phyloP scores from a whole-genome alignment of 2,113 vertebrate genomes.

The Kobus ellipsiprymnus region DNA sequence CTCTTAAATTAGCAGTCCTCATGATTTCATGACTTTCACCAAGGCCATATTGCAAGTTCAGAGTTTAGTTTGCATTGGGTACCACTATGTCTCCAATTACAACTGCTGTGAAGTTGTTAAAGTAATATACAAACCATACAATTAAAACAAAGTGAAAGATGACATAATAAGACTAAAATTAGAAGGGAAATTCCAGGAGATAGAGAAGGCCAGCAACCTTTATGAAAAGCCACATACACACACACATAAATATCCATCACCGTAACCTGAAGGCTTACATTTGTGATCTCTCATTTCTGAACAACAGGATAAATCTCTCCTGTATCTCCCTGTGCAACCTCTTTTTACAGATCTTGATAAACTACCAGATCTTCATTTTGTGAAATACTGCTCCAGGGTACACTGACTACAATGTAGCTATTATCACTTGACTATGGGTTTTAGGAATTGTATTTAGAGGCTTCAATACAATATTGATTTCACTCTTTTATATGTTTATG shows the following conservation, averaged over 20 bases:
- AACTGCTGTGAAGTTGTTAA: neutral
- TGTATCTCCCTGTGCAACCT: neutral
- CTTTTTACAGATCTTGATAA: neutral
- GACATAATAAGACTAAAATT: neutral
- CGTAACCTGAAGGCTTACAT: neutral
- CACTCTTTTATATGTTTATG: slow-evolving; percentile 1
- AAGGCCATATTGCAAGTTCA: neutral
- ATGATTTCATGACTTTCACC: neutral
- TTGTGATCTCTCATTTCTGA: neutral
- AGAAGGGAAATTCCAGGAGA: neutral
- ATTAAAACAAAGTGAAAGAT: neutral
- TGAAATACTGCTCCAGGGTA: neutral
- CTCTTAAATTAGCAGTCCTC: neutral
- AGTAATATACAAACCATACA: neutral
- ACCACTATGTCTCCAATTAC: neutral
- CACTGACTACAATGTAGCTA: neutral
- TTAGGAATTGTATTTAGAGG: slow-evolving; percentile 20
- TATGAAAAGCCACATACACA: neutral
- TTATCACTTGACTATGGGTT: slow-evolving; percentile 47
- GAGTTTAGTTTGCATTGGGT: neutral
- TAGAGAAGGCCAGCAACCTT: neutral
- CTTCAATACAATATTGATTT: slow-evolving; percentile 31
- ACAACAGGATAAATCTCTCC: neutral
- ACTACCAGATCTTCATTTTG: neutral
- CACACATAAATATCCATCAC: neutral